Evolutionary conservation across 2,888 invertebrate genomes (phyloP).

Genomic region (Pelosia muscerda): DNA sequence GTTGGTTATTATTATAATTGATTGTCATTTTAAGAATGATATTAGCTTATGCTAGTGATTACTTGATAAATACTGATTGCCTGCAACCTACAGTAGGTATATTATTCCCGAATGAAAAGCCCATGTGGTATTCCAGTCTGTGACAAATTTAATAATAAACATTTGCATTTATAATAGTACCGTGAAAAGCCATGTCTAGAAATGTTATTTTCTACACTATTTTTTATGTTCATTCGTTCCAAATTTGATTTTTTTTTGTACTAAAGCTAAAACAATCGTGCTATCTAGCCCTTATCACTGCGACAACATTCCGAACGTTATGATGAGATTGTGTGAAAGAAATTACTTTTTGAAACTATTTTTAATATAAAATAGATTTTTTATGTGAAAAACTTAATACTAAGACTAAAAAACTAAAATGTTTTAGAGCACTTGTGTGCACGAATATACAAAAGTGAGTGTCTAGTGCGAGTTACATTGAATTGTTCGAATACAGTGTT

Average conservation of each 20-base stretch:
- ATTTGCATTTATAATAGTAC: no score
- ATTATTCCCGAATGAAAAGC: no score
- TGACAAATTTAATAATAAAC: no score
- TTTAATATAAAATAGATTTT: constrained; percentile 32
- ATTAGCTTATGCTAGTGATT: no score
- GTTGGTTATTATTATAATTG: not conserved
- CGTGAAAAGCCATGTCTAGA: no score
- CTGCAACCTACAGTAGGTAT: no score
- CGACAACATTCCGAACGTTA: constrained; percentile 43
- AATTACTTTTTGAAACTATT: constrained; percentile 42
- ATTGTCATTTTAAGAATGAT: not conserved
- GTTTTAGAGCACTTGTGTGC: constrained; percentile 4
- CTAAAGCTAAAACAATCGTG: not conserved
- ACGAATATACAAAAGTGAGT: not conserved
- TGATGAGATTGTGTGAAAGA: constrained; percentile 41
- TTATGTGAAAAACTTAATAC: constrained; percentile 12
- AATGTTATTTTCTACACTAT: not conserved
- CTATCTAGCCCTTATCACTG: constrained; percentile 21
- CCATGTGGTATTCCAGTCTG: no score
- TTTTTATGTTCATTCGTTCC: not conserved
- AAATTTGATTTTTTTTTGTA: not conserved
- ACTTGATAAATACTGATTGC: no score
- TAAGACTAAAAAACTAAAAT: constrained; percentile 6
- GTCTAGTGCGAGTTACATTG: not conserved
- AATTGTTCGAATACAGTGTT: not conserved